Evolutionary conservation across 1,140 invertebrate species (phyloP).

Genomic region (Phthorimaea operculella): DNA sequence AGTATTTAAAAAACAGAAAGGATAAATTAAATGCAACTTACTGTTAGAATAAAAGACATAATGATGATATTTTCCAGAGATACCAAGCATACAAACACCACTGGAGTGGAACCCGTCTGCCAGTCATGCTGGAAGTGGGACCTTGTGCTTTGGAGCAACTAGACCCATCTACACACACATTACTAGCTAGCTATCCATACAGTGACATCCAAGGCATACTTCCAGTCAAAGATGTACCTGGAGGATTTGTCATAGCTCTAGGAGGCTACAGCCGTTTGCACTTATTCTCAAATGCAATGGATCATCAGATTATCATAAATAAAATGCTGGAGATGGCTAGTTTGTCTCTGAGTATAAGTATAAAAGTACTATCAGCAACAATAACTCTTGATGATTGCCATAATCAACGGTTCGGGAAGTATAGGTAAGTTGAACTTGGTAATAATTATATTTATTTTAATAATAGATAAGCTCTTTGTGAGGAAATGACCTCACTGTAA

Average conservation of each 20-base stretch:
- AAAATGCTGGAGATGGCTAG: conserved; percentile 85
- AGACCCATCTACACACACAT: conserved; percentile 82
- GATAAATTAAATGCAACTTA: too few species aligned
- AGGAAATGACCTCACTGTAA: too few species aligned
- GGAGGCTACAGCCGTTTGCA: conserved; percentile 90
- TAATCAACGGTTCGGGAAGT: conserved; percentile 89
- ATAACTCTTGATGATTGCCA: conserved; percentile 89
- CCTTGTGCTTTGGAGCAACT: conserved; percentile 91
- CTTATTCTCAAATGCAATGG: conserved; percentile 83
- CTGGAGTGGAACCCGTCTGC: conserved; percentile 92
- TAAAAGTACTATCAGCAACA: conserved; percentile 84
- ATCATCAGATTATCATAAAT: conserved; percentile 87
- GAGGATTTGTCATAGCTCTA: conserved; percentile 89
- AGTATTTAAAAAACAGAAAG: too few species aligned
- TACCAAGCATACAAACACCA: conserved; percentile 95
- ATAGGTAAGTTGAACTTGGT: conserved; percentile 72
- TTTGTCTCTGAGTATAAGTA: conserved; percentile 82
- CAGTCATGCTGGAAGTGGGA: conserved; percentile 89
- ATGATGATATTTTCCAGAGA: conserved; percentile 68
- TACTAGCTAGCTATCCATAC: conserved; percentile 90
- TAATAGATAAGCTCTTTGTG: too few species aligned
- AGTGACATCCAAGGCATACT: conserved; percentile 73
- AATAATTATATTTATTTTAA: neutral
- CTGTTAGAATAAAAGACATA: too few species aligned
- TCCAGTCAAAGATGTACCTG: conserved; percentile 75